These are phyloP conservation scores for Perizoma affinitatum DNA, from an alignment of 2,888 invertebrate genomes.

Conservation along the genomic window DNA sequence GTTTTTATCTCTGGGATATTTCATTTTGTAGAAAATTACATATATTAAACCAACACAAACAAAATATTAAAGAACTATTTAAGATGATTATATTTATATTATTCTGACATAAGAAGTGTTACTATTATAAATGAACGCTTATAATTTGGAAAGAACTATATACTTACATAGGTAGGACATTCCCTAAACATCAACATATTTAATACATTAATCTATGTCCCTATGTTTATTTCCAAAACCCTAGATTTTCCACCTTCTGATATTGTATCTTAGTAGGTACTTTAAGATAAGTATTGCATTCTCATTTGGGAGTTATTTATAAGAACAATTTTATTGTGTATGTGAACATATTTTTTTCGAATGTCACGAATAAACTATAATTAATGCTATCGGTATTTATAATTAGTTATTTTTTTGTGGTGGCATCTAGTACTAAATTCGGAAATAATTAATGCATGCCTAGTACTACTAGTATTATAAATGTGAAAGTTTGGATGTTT, in stretches of 20 bases:
- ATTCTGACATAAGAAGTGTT: background rate
- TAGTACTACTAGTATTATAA: too few species aligned
- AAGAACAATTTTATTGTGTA: conserved; percentile 46
- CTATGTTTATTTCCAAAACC: background rate
- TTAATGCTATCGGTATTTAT: conserved; percentile 15
- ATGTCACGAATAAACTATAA: conserved; percentile 51
- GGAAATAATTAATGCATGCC: too few species aligned
- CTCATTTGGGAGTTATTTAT: conserved; percentile 38
- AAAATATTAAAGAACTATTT: conserved; percentile 6
- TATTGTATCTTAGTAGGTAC: conserved; percentile 3
- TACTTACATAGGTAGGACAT: too few species aligned
- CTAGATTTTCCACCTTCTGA: background rate
- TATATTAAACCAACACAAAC: background rate
- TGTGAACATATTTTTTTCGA: conserved; percentile 46
- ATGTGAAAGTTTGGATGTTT: too few species aligned
- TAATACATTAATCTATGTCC: too few species aligned
- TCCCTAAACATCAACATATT: too few species aligned
- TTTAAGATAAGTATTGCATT: conserved; percentile 13
- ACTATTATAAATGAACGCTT: background rate
- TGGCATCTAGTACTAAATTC: too few species aligned
- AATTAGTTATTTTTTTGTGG: too few species aligned
- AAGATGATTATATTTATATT: background rate
- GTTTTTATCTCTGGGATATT: background rate
- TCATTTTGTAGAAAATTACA: conserved; percentile 14
- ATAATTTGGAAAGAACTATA: background rate